Evolutionary conservation across 1,140 invertebrate genomes (phyloP).

Genomic region (Pygmarrhopalites habei): DNA sequence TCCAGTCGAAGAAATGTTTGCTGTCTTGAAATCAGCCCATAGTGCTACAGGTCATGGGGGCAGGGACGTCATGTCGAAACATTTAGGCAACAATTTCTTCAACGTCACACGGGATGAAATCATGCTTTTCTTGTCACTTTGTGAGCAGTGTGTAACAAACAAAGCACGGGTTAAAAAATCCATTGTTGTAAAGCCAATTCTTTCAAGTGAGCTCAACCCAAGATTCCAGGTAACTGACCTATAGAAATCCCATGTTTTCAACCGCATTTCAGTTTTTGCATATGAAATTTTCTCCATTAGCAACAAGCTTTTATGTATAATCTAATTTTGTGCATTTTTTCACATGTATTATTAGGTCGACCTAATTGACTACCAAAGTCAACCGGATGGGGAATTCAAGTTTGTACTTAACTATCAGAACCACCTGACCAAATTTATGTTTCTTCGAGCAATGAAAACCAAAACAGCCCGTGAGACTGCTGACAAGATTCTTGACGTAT

Average conservation of each 20-base stretch:
- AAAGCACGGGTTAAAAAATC: not conserved
- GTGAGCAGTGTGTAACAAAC: not conserved
- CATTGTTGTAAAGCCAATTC: conserved; percentile 47
- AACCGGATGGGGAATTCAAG: conserved; percentile 44
- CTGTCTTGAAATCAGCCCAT: not conserved
- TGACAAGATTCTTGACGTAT: not conserved
- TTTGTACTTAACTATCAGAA: conserved; percentile 49
- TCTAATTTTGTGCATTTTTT: too few relatives aligned
- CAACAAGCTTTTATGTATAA: too few relatives aligned
- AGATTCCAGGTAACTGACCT: too few relatives aligned
- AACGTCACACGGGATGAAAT: not conserved
- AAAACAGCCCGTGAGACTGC: conserved; percentile 36
- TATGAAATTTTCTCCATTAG: too few relatives aligned
- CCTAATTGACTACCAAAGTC: conserved; percentile 47
- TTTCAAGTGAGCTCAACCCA: too few relatives aligned
- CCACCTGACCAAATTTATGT: conserved; percentile 47
- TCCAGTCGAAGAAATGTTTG: conserved; percentile 3
- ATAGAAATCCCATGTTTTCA: too few relatives aligned
- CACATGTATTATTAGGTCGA: conserved; percentile 44
- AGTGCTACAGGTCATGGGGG: not conserved
- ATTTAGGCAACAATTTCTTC: not conserved
- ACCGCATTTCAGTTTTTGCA: too few relatives aligned
- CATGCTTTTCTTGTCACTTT: not conserved
- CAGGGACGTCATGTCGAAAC: not conserved
- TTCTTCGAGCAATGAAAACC: conserved; percentile 42